Base-by-base conservation (phyloP, 1,140 invertebrate genomes). In the Drosophila pseudoobscura region DNA sequence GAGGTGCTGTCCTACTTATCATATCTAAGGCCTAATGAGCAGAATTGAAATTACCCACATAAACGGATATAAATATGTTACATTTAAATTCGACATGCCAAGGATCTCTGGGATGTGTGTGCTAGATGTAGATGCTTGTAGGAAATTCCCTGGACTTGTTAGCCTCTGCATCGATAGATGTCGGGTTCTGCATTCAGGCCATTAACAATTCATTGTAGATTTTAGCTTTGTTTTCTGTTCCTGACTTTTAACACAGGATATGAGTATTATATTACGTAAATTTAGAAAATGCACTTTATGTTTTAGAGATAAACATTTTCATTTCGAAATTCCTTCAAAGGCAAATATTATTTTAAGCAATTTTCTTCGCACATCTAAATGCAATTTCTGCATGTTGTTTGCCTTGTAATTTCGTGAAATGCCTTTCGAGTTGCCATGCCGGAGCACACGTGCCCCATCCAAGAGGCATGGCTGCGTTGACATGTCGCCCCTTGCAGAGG, bases 21-120 rank as follows among this genome's bases (percentile, higher is more conserved):
- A 69, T 69, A 69, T 50, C 51, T 29, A 44, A 22, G 17, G 41
- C 39, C 55, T 75, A 75, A 75, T 76, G 73, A 76, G 73, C 62
- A 61, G 45, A 75, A 75, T 59, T 66, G 56, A 75, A 75, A 75
- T 35, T 55, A 53, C 45, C 45, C 41, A n/a, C 35, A 46, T 39
- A 17, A 44, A 60, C 59, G 46, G 46, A 31, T 46, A 56, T 56
- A 61, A 68, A 68, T 75, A 75, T 44, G 45, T 56, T 46, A 6
- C 51, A 68, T 47, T 52, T 43, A 51, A 76, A 44, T 55, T 31
- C 24, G 11, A n/a, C 5, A 39, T 6, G 13, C 29, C 8, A 31
- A 29, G 51, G 15, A 39, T 11, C 45, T 13, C 17, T 47, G 43
- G 13, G 9, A 17, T 17, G 17, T 17, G 17, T 17, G 17, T 17